phyloP scores from a whole-genome alignment of 2,888 invertebrate genomes.

The Autographa gamma region DNA sequence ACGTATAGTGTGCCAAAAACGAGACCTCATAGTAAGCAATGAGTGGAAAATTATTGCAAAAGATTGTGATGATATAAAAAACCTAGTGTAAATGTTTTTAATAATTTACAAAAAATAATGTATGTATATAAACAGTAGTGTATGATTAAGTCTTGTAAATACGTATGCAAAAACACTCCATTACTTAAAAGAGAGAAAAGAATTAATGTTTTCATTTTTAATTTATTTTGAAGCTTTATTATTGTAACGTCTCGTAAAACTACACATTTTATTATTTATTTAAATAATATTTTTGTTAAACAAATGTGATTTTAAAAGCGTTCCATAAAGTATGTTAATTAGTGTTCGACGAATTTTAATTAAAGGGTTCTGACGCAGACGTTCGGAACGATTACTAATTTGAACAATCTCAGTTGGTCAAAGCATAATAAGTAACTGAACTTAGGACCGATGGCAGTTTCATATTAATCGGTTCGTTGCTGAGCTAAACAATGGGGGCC shows the following conservation, averaged over 20 bases:
- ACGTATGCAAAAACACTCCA: too few relatives aligned
- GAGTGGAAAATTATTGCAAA: too few relatives aligned
- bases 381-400: conserved; percentile 36
- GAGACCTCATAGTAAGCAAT: too few relatives aligned
- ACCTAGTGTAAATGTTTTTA: too few relatives aligned
- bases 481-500: conserved; percentile 45
- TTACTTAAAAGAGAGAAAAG: neutral
- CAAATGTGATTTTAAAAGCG: conserved; percentile 28
- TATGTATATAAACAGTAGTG: too few relatives aligned
- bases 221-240: conserved; percentile 2
- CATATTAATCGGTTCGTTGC: conserved; percentile 47
- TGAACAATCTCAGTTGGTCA: conserved; percentile 38
- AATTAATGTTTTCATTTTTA: neutral
- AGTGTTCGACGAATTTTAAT: conserved; percentile 24
- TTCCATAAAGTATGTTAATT: conserved; percentile 24
- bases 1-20: too few relatives aligned
- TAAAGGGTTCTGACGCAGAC: conserved; percentile 31
- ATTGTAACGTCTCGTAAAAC: conserved; percentile 22
- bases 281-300: conserved; percentile 28
- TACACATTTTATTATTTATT: neutral
- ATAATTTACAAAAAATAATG: too few relatives aligned
- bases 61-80: too few relatives aligned
- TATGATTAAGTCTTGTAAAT: too few relatives aligned
- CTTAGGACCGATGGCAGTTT: conserved; percentile 49
- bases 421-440: conserved; percentile 46